Conservation (phyloP, 92 coral and sea anemone genomes). For the Plumapathes pennacea region DNA sequence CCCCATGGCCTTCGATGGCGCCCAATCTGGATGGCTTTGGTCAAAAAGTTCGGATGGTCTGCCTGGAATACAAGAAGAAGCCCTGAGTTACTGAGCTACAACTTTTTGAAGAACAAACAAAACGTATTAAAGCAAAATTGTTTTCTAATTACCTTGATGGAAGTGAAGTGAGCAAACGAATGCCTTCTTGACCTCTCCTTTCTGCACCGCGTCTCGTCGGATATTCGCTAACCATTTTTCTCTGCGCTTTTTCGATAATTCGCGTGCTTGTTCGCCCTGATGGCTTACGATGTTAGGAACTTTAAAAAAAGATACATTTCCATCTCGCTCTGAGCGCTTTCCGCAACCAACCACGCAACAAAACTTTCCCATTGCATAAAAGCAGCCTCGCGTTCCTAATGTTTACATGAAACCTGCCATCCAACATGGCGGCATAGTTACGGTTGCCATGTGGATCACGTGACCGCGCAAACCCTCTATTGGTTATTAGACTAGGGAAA, state of each 20-base stretch:
- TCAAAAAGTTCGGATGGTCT: conserved; percentile 32
- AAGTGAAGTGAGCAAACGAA: conserved; percentile 45
- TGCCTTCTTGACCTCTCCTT: conserved; percentile 27
- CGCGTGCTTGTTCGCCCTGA: conserved; percentile 30
- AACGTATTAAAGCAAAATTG: no score
- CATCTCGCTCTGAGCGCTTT: conserved; percentile 34
- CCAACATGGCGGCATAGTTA: conserved; percentile 42
- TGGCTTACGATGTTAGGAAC: conserved; percentile 21
- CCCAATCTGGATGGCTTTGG: conserved; percentile 58
- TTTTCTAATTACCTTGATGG: conserved; percentile 16
- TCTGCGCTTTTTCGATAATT: conserved; percentile 17
- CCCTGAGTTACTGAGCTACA: no score
- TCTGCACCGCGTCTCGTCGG: conserved; percentile 18
- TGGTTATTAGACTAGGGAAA: no score
- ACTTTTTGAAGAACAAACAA: no score
- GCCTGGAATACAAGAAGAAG: no score
- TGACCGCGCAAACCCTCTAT: no score
- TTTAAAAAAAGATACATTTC: conserved; percentile 19
- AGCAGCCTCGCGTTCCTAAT: neutral
- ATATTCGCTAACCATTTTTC: conserved; percentile 42
- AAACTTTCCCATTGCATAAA: conserved; percentile 31
- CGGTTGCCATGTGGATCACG: conserved; percentile 19
- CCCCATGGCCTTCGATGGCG: conserved; percentile 35
- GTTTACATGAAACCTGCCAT: conserved; percentile 7
- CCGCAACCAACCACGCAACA: conserved; percentile 48